Conservation (phyloP, 2,888 invertebrate genomes). For the Leuctra nigra region DNA sequence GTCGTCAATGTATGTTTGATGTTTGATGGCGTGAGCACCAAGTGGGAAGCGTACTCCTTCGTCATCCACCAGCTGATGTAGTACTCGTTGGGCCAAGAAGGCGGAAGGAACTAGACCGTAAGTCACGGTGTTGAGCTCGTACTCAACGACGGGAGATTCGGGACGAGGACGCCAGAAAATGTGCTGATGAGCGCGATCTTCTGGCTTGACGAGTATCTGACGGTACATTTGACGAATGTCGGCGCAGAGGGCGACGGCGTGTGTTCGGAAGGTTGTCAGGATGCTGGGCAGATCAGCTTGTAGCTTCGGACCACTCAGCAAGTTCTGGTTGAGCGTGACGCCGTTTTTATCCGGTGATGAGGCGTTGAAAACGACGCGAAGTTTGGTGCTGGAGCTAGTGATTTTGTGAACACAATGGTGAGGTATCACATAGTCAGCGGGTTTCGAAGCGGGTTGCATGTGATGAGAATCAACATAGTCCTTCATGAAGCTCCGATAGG, state of each 20-base stretch:
- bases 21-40: constrained; percentile 23
- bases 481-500: neutral
- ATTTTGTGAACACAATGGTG: constrained; percentile 8
- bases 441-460: neutral
- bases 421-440: constrained; percentile 5
- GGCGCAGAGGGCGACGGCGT: constrained; percentile 12
- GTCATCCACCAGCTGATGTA: constrained; percentile 29
- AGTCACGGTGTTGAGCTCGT: constrained; percentile 29
- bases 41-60: constrained; percentile 26
- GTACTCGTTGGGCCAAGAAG: constrained; percentile 28
- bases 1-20: constrained; percentile 33
- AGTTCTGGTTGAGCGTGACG: no score
- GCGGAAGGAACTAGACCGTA: constrained; percentile 32
- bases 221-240: constrained; percentile 27
- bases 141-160: constrained; percentile 25
- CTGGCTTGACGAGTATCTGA: constrained; percentile 19
- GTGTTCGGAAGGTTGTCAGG: neutral
- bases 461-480: neutral
- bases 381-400: neutral
- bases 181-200: constrained; percentile 29
- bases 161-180: constrained; percentile 31
- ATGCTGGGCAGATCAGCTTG: neutral
- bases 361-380: constrained; percentile 2
- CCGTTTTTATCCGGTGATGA: neutral
- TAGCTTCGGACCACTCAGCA: constrained; percentile 5